phyloP scores from a whole-genome alignment of 2,113 vertebrate genomes.

The Thamnaconus septentrionalis region DNA sequence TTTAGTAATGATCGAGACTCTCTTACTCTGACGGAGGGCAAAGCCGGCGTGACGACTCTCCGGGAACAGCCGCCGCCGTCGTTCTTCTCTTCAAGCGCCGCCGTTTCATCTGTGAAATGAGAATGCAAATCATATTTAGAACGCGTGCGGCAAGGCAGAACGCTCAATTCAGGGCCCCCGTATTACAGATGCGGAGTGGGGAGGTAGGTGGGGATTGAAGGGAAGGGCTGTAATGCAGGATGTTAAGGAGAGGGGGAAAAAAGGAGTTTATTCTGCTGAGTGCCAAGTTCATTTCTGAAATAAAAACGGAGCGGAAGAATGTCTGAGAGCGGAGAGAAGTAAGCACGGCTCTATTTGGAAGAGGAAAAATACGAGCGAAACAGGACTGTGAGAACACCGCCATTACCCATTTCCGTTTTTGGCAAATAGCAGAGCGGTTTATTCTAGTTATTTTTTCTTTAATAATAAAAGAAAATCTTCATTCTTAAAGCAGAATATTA shows the following conservation, averaged over 20 bases:
- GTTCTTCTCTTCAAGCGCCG: conserved; percentile 53
- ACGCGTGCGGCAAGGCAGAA: conserved; percentile 64
- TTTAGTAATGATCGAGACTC: conserved; percentile 46
- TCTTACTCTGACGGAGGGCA: conserved; percentile 31
- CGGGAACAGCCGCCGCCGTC: conserved; percentile 46
- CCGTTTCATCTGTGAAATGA: conserved; percentile 68
- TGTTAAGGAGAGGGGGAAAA: conserved; percentile 10
- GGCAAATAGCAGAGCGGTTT: too few relatives aligned
- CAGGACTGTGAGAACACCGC: too few relatives aligned
- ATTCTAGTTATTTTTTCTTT: too few relatives aligned
- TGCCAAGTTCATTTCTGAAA: too few relatives aligned
- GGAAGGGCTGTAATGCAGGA: conserved; percentile 38
- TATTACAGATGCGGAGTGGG: too few relatives aligned
- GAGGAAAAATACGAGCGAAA: too few relatives aligned
- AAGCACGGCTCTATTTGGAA: too few relatives aligned
- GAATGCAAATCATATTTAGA: conserved; percentile 71
- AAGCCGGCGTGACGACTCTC: conserved; percentile 59
- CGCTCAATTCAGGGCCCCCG: conserved; percentile 56
- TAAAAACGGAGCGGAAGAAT: too few relatives aligned
- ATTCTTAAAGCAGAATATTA: too few relatives aligned
- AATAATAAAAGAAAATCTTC: too few relatives aligned
- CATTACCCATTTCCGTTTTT: too few relatives aligned
- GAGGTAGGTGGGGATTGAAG: conserved; percentile 5
- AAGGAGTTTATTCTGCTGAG: conserved; percentile 9
- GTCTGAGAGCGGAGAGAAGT: too few relatives aligned